Conservation (phyloP, 2,888 invertebrate genomes). For the Hermodice carunculata region DNA sequence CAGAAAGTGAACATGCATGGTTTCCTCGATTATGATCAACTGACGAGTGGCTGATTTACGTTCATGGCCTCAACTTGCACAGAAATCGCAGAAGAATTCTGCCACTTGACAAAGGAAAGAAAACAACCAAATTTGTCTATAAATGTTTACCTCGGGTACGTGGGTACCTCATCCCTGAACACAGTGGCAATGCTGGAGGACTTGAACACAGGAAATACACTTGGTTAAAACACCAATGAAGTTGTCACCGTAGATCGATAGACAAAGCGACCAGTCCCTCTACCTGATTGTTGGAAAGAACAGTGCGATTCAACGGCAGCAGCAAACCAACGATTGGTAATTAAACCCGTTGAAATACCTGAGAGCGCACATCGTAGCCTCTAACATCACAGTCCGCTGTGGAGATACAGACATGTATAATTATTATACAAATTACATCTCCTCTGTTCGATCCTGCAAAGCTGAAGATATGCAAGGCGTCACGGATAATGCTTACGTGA, state of each 20-base stretch:
- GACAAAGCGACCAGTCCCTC: conserved; percentile 50
- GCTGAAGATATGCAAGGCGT: conserved; percentile 39
- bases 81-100: conserved; percentile 18
- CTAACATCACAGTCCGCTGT: conserved; percentile 35
- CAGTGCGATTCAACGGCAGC: conserved; percentile 45
- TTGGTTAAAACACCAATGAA: conserved; percentile 47
- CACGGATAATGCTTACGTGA: conserved; percentile 1
- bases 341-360: conserved; percentile 44
- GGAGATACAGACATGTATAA: conserved; percentile 38
- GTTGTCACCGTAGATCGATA: conserved; percentile 53
- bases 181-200: conserved; percentile 26
- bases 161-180: conserved; percentile 34
- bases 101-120: conserved; percentile 15
- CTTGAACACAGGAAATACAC: conserved; percentile 11
- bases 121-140: conserved; percentile 16
- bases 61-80: conserved; percentile 38
- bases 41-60: conserved; percentile 30
- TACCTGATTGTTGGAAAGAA: conserved; percentile 61
- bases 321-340: conserved; percentile 39
- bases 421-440: conserved; percentile 38
- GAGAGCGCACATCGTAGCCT: conserved; percentile 16
- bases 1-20: conserved; percentile 12
- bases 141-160: conserved; percentile 32
- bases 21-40: conserved; percentile 37
- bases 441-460: conserved; percentile 37